phyloP scores from a whole-genome alignment of 2,113 vertebrate species.

The Ictalurus punctatus region DNA sequence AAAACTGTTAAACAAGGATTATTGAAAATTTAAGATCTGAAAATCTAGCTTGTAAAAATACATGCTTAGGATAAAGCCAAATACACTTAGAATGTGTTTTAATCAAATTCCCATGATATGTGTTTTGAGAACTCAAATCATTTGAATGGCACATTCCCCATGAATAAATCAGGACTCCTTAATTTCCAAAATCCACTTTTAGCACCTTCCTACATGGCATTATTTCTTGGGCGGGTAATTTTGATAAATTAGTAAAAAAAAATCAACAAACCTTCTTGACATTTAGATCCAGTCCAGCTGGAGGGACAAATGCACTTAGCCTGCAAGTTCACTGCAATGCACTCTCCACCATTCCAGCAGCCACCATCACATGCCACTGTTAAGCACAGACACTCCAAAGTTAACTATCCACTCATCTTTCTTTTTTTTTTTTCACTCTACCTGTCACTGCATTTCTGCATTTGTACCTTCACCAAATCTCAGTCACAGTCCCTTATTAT shows the following conservation, averaged over 20 bases:
- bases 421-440: too few species aligned
- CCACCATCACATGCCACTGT: conserved; percentile 82
- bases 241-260: not conserved
- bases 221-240: not conserved
- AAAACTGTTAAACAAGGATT: not conserved
- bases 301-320: conserved; percentile 81
- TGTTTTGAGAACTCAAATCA: not conserved
- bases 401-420: not conserved
- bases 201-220: not conserved
- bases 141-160: not conserved
- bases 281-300: conserved; percentile 82
- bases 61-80: not conserved
- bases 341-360: conserved; percentile 84
- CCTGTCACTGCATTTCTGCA: not conserved
- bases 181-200: not conserved
- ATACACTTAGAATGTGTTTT: not conserved
- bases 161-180: not conserved
- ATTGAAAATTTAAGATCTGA: not conserved
- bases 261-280: conserved; percentile 78
- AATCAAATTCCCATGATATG: not conserved
- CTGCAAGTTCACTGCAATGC: conserved; percentile 74
- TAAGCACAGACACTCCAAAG: conserved; percentile 39
- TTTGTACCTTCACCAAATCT: not conserved
- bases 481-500: not conserved
- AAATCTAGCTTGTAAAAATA: not conserved